Evolutionary conservation across 2,113 vertebrate genomes (phyloP).

Genomic region (Echinops telfairi): DNA sequence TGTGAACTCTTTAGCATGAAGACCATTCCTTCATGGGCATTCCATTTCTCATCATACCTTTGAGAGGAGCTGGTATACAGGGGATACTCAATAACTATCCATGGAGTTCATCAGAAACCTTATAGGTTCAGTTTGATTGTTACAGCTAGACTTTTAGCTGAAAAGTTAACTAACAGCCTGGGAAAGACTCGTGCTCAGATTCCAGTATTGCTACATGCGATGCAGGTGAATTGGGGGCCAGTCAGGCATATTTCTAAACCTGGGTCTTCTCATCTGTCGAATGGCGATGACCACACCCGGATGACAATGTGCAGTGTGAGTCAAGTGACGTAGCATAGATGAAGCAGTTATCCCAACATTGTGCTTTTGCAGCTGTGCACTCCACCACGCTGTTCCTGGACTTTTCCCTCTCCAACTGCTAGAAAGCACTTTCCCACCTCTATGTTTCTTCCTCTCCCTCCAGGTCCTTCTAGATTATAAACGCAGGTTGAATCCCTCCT

Average conservation of each 20-base stretch:
- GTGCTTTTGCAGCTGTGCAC: neutral
- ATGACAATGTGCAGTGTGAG: neutral
- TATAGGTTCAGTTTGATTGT: neutral
- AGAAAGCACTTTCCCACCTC: neutral
- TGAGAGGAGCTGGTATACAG: neutral
- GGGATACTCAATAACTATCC: neutral
- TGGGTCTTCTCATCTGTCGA: neutral
- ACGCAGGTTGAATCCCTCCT: constrained; percentile 77
- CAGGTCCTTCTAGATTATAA: constrained; percentile 77
- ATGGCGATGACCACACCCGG: neutral
- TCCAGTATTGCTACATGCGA: neutral
- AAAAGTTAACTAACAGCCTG: neutral
- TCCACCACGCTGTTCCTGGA: neutral
- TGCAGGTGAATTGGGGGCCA: neutral
- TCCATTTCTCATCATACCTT: neutral
- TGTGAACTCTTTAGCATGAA: constrained; percentile 21
- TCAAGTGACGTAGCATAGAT: neutral
- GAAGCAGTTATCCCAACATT: neutral
- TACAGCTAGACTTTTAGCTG: neutral
- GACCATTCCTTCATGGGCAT: neutral
- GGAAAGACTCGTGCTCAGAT: neutral
- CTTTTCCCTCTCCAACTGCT: neutral
- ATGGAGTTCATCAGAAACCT: constrained; percentile 29
- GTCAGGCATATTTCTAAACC: neutral
- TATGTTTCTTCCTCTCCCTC: constrained; percentile 37